phyloP scores from a whole-genome alignment of 2,888 invertebrate species.

The Macrosiphum euphorbiae region DNA sequence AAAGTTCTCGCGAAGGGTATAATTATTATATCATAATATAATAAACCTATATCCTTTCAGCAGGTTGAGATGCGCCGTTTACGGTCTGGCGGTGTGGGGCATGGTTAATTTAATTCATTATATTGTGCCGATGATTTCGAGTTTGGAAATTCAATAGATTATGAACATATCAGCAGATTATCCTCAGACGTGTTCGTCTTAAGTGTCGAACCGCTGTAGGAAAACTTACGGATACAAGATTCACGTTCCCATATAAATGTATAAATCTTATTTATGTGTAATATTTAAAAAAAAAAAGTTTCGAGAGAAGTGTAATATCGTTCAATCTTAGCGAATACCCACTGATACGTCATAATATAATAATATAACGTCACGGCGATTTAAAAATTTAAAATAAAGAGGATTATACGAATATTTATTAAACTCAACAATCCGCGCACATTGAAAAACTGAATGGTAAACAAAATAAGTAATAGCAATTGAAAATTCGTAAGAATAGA shows the following conservation, averaged over 20 bases:
- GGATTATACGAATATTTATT: not conserved
- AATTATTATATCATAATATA: not conserved
- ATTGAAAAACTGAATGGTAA: not conserved
- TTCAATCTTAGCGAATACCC: not conserved
- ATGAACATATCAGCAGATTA: slow-evolving; percentile 5
- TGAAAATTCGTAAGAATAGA: not conserved
- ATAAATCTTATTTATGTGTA: not conserved
- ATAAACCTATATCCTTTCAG: slow-evolving; percentile 16
- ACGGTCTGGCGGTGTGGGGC: not conserved
- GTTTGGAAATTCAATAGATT: slow-evolving; percentile 29
- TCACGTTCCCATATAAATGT: not conserved
- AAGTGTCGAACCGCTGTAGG: not conserved
- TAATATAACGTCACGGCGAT: not conserved
- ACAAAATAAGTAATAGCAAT: not conserved
- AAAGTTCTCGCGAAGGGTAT: slow-evolving; percentile 33
- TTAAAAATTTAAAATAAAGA: not conserved
- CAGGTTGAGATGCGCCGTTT: not conserved
- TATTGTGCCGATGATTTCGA: not conserved
- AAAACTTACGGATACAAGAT: not conserved
- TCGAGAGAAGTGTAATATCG: not conserved
- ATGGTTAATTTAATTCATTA: slow-evolving; percentile 9
- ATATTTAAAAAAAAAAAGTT: not conserved
- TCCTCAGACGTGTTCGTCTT: not conserved
- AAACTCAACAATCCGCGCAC: not conserved
- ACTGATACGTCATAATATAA: not conserved